A percentile compares a stretch with the other conserved stretches of the same genome.
Evolutionary conservation across 2,113 vertebrate species (phyloP).

Genomic region (Synodontis membranacea): DNA sequence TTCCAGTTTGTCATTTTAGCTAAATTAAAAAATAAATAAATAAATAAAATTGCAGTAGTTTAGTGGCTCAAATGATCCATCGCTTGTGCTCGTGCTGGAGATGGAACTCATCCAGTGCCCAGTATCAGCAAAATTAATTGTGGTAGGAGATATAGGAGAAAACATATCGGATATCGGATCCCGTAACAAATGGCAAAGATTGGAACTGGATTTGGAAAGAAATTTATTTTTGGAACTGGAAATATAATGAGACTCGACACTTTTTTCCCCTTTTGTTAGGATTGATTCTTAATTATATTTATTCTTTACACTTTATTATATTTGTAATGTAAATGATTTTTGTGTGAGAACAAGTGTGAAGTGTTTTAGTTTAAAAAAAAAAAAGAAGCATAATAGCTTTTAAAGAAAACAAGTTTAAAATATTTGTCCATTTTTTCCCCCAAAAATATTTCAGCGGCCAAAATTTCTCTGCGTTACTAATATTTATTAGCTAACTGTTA

Average conservation of each 20-base stretch:
- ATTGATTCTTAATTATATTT: not conserved
- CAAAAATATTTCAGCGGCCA: no score
- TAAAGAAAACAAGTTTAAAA: not conserved
- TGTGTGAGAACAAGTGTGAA: not conserved
- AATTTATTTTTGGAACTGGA: not conserved
- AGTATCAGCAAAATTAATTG: not conserved
- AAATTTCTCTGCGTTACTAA: no score
- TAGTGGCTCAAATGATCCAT: not conserved
- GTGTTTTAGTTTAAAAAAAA: no score
- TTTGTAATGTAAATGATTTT: not conserved
- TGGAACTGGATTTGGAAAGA: not conserved
- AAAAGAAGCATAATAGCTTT: no score
- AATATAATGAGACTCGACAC: not conserved
- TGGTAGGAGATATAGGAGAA: not conserved
- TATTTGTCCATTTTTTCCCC: no score
- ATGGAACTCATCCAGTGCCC: not conserved
- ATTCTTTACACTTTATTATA: not conserved
- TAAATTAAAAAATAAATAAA: not conserved
- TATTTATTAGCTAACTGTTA: not conserved
- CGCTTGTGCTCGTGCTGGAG: not conserved
- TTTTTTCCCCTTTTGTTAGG: not conserved
- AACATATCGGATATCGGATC: not conserved
- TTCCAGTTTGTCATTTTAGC: no score
- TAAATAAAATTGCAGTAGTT: not conserved
- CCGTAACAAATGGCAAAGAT: not conserved